Base-by-base conservation (phyloP, 2,797 vertebrate species). In the Capromys pilorides region DNA sequence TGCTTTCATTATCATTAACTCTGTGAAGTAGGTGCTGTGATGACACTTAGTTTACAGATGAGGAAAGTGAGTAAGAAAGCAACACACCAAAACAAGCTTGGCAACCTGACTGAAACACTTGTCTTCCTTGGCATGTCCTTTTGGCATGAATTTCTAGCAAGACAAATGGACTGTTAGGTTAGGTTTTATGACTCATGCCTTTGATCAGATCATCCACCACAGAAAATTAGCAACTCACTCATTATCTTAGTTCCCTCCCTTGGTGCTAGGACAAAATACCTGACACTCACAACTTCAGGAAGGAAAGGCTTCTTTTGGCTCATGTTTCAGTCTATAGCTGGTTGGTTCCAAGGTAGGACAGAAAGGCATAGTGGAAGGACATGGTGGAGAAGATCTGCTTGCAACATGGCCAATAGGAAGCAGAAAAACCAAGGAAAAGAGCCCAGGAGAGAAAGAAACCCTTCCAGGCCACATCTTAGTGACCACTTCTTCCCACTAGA, bases 61-160 rank as follows among this genome's bases (percentile, higher is more conserved):
- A 92, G 67, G 64, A 85, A 83, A 93, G 45, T 79, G 69, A 93
- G 59, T 73, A n/a, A n/a, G n/a, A n/a, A n/a, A n/a, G n/a, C n/a
- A n/a, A n/a, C n/a, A n/a, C n/a, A n/a, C n/a, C n/a, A 73, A 81
- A 14, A 39, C 61, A 45, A 83, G 62, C 26, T 54, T n/a, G 61
- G 28, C 14, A 39, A 19, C 18, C 67, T 80, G 75, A 19, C 62
- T 84, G 67, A 2, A 88, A 84, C 61, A n/a, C 13, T 19, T 31
- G 14, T 28, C 41, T 18, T 81, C 28, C 45, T 57, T 33, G 36
- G 24, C 8, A 2, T 24, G 39, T 93, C 45, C 66, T 10, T 54
- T 82, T 39, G 22, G 49, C 57, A 62, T 90, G 28, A 21, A 57
- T 45, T 91, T 61, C 75, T 4, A 88, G n/a, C 66, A 82, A 88